Base-by-base conservation (phyloP, 2,888 invertebrate species). In the Aspidapion aeneum region DNA sequence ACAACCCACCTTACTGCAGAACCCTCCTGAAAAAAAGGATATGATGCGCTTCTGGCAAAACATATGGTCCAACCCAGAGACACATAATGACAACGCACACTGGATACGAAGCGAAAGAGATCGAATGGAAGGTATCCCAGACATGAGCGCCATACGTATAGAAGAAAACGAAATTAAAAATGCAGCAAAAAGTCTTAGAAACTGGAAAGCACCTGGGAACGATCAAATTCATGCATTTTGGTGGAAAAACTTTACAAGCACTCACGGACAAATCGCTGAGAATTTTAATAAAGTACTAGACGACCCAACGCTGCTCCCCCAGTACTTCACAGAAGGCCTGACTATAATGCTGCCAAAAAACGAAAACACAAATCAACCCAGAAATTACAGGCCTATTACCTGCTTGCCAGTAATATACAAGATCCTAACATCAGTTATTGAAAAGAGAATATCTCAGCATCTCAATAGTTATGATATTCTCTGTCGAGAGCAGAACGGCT, bases 401-500 rank as follows among this genome's bases (percentile, higher is more conserved):
- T 54, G 54, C 18, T 54, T 54, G 18, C 18, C 16, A 7, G 18
- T 17, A 18, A 9, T 54, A 12, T 54, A 54, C 54, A 54, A 54
- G 18, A 54, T 48, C 54, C 18, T 54, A 54, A 54, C 54, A 17
- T 9, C 54, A 54, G 12, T 9, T 54, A 16, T 54, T 16, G 54
- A 9, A 54, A 54, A 54, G 17, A 16, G 12, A 16, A 18, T 54
- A 9, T 16, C 7, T 17, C 12, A 18, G 9, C 18, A 54, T 54
- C 16, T 54, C 9, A 17, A 16, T 16, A 17, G 9, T 18, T 12
- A 54, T 18, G 18, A 54, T 9, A 16, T 54, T 7, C 54, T 54
- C 17, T 16, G 12, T 12, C 16, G 18, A 54, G 52, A 55, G 21
- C 60, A 54, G 35, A 60, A 60, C 18, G 60, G 60, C n/a, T 60